phyloP scores from a whole-genome alignment of 2,888 invertebrate species.

The Tiliacea aurago region DNA sequence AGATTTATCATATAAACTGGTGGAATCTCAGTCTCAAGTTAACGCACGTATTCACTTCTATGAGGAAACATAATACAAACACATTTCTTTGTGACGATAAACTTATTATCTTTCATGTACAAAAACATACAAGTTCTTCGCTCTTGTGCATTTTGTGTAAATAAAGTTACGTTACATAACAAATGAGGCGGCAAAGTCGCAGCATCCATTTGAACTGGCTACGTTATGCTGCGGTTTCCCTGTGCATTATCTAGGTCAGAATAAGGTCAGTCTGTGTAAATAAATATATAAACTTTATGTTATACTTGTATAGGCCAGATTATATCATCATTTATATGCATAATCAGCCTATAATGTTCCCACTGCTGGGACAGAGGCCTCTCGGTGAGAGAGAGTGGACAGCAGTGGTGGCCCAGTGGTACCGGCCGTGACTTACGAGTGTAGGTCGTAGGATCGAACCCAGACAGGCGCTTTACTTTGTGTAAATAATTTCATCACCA shows the following conservation, averaged over 20 bases:
- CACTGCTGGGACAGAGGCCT: too few relatives aligned
- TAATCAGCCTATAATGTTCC: too few relatives aligned
- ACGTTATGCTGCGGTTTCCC: constrained; percentile 23
- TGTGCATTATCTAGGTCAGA: constrained; percentile 34
- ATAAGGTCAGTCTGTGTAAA: constrained; percentile 19
- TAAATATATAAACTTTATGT: constrained; percentile 4
- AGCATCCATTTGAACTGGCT: constrained; percentile 30
- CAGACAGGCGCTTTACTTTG: too few relatives aligned
- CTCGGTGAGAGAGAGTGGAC: too few relatives aligned
- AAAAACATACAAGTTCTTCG: not conserved
- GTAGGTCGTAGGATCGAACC: too few relatives aligned
- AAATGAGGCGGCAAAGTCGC: constrained; percentile 23
- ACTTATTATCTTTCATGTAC: not conserved
- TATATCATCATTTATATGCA: not conserved
- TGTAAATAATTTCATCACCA: too few relatives aligned
- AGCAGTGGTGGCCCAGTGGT: too few relatives aligned
- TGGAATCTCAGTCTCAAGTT: too few relatives aligned
- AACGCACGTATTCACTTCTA: not conserved
- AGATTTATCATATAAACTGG: too few relatives aligned
- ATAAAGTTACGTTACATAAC: constrained; percentile 27
- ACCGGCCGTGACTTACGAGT: too few relatives aligned
- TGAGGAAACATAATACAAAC: not conserved
- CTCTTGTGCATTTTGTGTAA: constrained; percentile 27
- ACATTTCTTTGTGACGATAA: not conserved
- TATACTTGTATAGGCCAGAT: not conserved